Conservation (phyloP, 2,888 invertebrate genomes). For the Rhimphoctona megacephalus region DNA sequence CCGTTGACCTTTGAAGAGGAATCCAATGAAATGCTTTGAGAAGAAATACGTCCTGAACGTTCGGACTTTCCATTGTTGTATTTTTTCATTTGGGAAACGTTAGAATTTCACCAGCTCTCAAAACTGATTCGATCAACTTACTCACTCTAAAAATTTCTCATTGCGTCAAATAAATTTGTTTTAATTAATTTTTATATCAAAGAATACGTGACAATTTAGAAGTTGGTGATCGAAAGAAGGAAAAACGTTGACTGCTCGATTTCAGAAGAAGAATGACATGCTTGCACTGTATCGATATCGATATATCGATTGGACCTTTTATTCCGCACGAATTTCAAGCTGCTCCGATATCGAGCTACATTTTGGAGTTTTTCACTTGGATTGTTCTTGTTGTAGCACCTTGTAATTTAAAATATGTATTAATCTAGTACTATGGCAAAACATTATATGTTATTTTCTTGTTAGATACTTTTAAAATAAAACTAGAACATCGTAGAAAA, state of each 20-base stretch:
- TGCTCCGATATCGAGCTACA: not conserved
- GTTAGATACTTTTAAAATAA: too few relatives aligned
- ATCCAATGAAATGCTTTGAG: constrained; percentile 37
- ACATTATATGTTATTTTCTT: too few relatives aligned
- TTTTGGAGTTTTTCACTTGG: too few relatives aligned
- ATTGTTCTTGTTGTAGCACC: too few relatives aligned
- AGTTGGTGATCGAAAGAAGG: constrained; percentile 35
- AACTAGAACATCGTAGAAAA: too few relatives aligned
- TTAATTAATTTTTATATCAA: not conserved
- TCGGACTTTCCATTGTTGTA: constrained; percentile 45
- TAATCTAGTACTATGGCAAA: too few relatives aligned
- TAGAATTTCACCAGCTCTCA: constrained; percentile 25
- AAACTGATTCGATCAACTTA: constrained; percentile 28
- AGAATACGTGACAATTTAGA: constrained; percentile 41
- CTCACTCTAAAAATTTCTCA: constrained; percentile 36
- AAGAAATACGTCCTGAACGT: constrained; percentile 40
- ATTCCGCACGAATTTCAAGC: constrained; percentile 50
- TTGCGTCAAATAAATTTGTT: not conserved
- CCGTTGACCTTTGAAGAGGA: constrained; percentile 35
- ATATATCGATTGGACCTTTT: constrained; percentile 37
- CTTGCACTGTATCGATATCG: constrained; percentile 1
- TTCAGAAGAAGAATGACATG: constrained; percentile 35
- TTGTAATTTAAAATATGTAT: too few relatives aligned
- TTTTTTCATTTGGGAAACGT: constrained; percentile 53
- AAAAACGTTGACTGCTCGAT: constrained; percentile 16